Evolutionary conservation across 2,113 vertebrate species (phyloP), one percentile per base, ranked within the genome.

Genomic region (Oxyura jamaicensis): DNA sequence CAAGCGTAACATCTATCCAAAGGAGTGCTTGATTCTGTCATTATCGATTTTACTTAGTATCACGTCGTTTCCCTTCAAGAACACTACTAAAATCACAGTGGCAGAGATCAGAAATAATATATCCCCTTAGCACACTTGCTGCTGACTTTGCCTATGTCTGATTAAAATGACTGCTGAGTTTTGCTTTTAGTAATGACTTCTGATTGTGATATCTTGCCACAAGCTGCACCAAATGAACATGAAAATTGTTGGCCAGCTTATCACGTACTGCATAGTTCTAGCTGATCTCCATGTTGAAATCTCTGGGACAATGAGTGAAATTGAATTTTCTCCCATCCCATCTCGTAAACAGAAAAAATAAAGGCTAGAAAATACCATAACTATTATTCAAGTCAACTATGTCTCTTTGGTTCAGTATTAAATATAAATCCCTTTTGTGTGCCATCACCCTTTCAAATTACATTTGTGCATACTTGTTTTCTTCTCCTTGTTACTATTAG

Each of bases 191-290:
- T 90, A 86, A 88, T 86, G 77, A 50, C 39, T 95, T 89, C 67
- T 97, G 96, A 97, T 96, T 96, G 79, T 72, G 85, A 26, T 31
- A 35, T 73, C 87, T 96, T 93, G 52, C 81, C 84, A 90, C 55
- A 83, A 91, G 71, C 71, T 90, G 55, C 71, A 93, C 33, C n/a
- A 80, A 86, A 79, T 3, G 22, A 90, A 93, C 50, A 13, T 48
- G 52, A 79, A 91, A 93, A 81, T 48, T 26, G 44, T 41, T 83
- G 65, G 73, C 65, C 77, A 44, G 16, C 39, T 88, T 93, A 68
- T 86, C 76, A 74, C 69, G 69, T 86, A 17, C 23, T 1, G 3
- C 18, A 18, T 79, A n/a, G 82, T 33, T 93, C 41, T 92, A 88
- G 55, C 86, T 95, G 86, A 95, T 94, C 23, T 9, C 42, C 58